A percentile compares a stretch with the other conserved stretches of the same genome.
Evolutionary conservation across 2,113 vertebrate species (phyloP).

Genomic region (Platichthys flesus): DNA sequence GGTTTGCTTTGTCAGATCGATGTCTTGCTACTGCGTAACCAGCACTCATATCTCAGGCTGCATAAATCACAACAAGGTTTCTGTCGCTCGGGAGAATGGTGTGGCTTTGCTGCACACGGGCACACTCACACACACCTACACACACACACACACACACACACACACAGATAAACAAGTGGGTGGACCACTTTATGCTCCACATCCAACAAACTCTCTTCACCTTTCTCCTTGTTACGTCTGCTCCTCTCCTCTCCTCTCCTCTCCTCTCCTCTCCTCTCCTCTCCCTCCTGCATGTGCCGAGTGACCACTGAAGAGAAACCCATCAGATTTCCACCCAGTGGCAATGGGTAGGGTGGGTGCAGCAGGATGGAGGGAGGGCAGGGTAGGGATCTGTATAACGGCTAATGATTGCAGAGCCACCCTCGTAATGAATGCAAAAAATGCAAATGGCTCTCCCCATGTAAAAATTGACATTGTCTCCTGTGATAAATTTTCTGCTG

Average conservation of each 20-base stretch:
- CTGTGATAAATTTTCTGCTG: slow-evolving; percentile 93
- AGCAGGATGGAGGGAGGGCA: slow-evolving; percentile 59
- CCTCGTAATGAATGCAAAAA: slow-evolving; percentile 82
- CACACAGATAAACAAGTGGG: slow-evolving; percentile 64
- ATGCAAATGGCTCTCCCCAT: slow-evolving; percentile 83
- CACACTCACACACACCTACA: slow-evolving; percentile 24
- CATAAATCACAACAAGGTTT: slow-evolving; percentile 87
- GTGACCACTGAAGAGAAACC: slow-evolving; percentile 78
- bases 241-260: slow-evolving; percentile 21
- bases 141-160: slow-evolving; percentile 5
- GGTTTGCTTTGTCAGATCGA: slow-evolving; percentile 87
- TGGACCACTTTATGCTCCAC: slow-evolving; percentile 66
- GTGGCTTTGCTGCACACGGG: slow-evolving; percentile 69
- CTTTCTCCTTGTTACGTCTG: slow-evolving; percentile 43
- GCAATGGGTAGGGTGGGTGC: slow-evolving; percentile 58
- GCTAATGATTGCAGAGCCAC: slow-evolving; percentile 77
- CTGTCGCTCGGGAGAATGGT: slow-evolving; percentile 79
- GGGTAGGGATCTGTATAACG: slow-evolving; percentile 68
- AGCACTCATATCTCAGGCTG: slow-evolving; percentile 83
- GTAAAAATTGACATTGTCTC: slow-evolving; percentile 92
- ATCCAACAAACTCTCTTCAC: slow-evolving; percentile 65
- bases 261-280: slow-evolving; percentile 28
- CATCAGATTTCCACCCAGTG: slow-evolving; percentile 77
- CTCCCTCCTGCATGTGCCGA: slow-evolving; percentile 54
- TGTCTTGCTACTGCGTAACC: slow-evolving; percentile 87